Evolutionary conservation across 2,113 vertebrate genomes (phyloP).

Genomic region (Crypturellus undulatus): DNA sequence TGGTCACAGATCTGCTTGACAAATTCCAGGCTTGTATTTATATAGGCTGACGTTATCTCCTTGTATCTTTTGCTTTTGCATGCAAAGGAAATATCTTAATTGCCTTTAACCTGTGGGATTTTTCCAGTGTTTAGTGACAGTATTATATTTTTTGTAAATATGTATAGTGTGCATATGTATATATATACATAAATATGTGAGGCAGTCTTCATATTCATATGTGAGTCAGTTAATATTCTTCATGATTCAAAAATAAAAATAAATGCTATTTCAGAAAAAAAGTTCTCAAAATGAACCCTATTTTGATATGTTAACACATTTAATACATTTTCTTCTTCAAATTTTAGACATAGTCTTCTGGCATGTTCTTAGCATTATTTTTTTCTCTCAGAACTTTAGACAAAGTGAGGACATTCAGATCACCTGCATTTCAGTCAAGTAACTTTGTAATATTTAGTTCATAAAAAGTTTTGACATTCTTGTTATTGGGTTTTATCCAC

Average conservation of each 20-base stretch:
- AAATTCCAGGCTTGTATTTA: not conserved
- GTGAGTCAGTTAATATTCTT: not conserved
- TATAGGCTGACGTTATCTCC: not conserved
- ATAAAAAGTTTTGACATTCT: not conserved
- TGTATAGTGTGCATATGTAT: rapidly evolving
- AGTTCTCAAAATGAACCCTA: not conserved
- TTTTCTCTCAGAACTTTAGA: not conserved
- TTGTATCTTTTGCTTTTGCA: not conserved
- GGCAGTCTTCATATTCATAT: not conserved
- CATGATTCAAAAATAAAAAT: not conserved
- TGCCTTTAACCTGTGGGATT: not conserved
- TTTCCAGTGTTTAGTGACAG: not conserved
- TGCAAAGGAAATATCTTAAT: not conserved
- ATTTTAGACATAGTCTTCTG: not conserved
- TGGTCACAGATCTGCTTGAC: not conserved
- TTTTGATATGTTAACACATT: not conserved
- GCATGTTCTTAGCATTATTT: not conserved
- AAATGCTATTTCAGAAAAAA: not conserved
- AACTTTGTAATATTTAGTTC: not conserved
- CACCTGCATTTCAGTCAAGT: not conserved
- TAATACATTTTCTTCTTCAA: not conserved
- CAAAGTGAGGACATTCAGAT: not conserved
- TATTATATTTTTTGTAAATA: not conserved
- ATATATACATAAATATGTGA: not conserved
- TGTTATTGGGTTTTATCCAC: not conserved